Base-by-base conservation (phyloP, 2,888 invertebrate genomes). In the Melanotus villosus region DNA sequence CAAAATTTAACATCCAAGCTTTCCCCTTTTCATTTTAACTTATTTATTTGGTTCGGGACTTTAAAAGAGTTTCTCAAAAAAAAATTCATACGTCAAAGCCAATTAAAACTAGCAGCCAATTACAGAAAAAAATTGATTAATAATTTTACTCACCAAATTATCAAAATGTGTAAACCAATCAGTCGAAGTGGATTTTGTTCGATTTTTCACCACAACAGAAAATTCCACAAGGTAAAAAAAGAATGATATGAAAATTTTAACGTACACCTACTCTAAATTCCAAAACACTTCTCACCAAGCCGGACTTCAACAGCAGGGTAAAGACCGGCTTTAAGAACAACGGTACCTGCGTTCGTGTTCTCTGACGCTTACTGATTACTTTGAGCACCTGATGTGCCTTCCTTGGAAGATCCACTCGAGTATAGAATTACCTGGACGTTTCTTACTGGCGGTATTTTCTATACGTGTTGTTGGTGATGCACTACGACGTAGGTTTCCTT, bases 321-420 rank as follows among this genome's bases (percentile, higher is more conserved):
- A 34, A 45, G 60, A 60, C 47, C 38, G 23, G 19, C 23, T 7
- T 16, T 14, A 52, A 34, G 36, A 45, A 19, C 56, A 65, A 65
- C 65, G 65, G 65, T 65, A 65, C 57, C 23, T 57, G 43, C 58
- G 65, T 45, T 65, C 65, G 57, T 65, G 45, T 30, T 34, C 65
- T 65, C 59, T 60, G 66, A 67, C 63, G 69, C 62, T 65, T 65
- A 69, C 68, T 71, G 65, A 70, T 66, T 68, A 19, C 30, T n/a
- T 63, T 60, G 66, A 66, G 65, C 66, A 71, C 67, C 69, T 68
- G 63, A 52, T 50, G 36, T 38, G 43, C 32, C 41, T 56, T 19
- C 65, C 62, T 65, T 62, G 36, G 38, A 60, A 41, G 43, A 65
- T 65, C 58, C 56, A 65, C 62, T 43, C 32, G 47, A 47, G 12